Percentiles rank a stretch among this genome's conserved stretches.
These are phyloP conservation scores for Acrocephalus scirpaceus DNA, from an alignment of 2,797 vertebrate genomes.

Conservation along the genomic window DNA sequence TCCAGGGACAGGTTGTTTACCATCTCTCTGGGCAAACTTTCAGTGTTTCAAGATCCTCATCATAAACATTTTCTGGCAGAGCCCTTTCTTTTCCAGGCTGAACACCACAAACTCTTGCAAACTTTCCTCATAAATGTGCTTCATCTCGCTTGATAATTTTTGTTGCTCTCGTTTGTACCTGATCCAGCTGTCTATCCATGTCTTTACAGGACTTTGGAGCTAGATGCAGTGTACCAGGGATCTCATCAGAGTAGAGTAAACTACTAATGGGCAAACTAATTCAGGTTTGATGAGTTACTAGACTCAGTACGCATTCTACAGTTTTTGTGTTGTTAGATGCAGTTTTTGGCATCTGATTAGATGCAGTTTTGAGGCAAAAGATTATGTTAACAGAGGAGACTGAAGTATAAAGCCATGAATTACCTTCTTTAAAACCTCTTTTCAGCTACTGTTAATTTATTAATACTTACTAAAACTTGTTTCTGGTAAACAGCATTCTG, in stretches of 20 bases:
- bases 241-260: neutral
- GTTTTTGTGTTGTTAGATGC: neutral
- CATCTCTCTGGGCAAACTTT: neutral
- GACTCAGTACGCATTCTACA: neutral
- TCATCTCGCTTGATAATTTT: neutral
- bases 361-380: too few species aligned
- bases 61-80: neutral
- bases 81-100: neutral
- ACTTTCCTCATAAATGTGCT: neutral
- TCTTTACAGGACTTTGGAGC: neutral
- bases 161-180: neutral
- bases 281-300: neutral
- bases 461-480: neutral
- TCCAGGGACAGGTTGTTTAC: neutral
- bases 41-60: neutral
- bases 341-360: neutral
- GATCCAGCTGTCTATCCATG: fast-evolving
- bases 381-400: neutral
- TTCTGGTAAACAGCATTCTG: neutral
- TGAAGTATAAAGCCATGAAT: neutral
- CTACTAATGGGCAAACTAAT: neutral
- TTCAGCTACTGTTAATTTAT: neutral
- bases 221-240: neutral
- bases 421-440: neutral
- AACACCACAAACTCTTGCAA: neutral